Percentiles rank a stretch among this genome's conserved stretches.
Conservation (phyloP, 2,113 vertebrate species). For the Syngnathus floridae region DNA sequence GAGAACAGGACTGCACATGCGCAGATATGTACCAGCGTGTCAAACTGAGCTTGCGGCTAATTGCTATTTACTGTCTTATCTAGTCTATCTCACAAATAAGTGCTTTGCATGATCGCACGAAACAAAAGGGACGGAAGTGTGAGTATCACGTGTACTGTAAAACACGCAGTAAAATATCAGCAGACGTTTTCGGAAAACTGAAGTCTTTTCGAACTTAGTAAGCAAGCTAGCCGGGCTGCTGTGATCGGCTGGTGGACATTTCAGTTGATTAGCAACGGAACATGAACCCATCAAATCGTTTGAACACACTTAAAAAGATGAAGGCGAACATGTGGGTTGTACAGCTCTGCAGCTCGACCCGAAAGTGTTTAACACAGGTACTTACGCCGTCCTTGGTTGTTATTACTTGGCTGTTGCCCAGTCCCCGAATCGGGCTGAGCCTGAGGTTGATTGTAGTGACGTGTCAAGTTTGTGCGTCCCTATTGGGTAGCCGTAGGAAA, state of each 20-base stretch:
- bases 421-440: conserved; percentile 50
- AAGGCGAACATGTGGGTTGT: neutral
- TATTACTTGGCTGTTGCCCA: conserved; percentile 21
- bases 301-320: neutral
- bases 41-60: conserved; percentile 8
- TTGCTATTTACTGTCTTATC: neutral
- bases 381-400: conserved; percentile 37
- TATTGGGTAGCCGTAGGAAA: conserved; percentile 13
- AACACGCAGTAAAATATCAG: neutral
- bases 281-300: conserved; percentile 5
- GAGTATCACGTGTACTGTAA: neutral
- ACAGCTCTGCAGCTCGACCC: accelerated
- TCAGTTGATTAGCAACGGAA: conserved; percentile 30
- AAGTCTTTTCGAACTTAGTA: neutral
- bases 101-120: no score
- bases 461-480: conserved; percentile 31
- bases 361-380: neutral
- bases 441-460: conserved; percentile 57
- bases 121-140: no score
- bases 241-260: conserved; percentile 49
- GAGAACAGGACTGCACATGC: conserved; percentile 23
- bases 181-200: neutral
- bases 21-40: conserved; percentile 31
- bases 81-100: neutral
- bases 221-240: conserved; percentile 36